Percentiles rank a stretch among this genome's conserved stretches.
Evolutionary conservation across 2,113 vertebrate genomes (phyloP).

Genomic region (Podarcis muralis): DNA sequence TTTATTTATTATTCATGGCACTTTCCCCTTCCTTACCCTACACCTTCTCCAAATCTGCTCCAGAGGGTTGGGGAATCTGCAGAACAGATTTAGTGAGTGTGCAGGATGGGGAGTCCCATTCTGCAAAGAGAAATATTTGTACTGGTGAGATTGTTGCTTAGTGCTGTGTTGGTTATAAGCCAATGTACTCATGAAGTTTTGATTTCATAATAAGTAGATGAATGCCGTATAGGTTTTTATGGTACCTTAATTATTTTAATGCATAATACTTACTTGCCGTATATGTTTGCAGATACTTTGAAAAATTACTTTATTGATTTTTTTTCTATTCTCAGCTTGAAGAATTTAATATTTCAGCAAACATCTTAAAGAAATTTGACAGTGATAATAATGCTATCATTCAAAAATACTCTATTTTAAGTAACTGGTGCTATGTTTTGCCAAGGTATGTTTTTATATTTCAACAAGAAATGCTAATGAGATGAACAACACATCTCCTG

Average conservation of each 20-base stretch:
- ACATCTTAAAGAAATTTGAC: conserved; percentile 77
- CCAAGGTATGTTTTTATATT: conserved; percentile 83
- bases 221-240: not conserved
- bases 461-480: conserved; percentile 25
- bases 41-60: too few relatives aligned
- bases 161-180: too few relatives aligned
- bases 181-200: too few relatives aligned
- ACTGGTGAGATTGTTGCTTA: too few relatives aligned
- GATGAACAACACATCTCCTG: conserved; percentile 20
- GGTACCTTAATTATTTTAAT: not conserved
- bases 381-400: conserved; percentile 73
- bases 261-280: not conserved
- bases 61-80: too few relatives aligned
- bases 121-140: too few relatives aligned
- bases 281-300: conserved; percentile 24
- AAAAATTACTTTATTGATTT: conserved; percentile 33
- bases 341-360: conserved; percentile 83
- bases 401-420: conserved; percentile 73
- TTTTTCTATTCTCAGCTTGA: conserved; percentile 77
- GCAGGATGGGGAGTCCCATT: too few relatives aligned
- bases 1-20: too few relatives aligned
- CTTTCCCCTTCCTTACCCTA: too few relatives aligned
- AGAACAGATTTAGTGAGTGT: too few relatives aligned
- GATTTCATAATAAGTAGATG: not conserved
- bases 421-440: conserved; percentile 89